These are phyloP conservation scores for Arion vulgaris DNA, from an alignment of 1,140 invertebrate species.

Conservation along the genomic window DNA sequence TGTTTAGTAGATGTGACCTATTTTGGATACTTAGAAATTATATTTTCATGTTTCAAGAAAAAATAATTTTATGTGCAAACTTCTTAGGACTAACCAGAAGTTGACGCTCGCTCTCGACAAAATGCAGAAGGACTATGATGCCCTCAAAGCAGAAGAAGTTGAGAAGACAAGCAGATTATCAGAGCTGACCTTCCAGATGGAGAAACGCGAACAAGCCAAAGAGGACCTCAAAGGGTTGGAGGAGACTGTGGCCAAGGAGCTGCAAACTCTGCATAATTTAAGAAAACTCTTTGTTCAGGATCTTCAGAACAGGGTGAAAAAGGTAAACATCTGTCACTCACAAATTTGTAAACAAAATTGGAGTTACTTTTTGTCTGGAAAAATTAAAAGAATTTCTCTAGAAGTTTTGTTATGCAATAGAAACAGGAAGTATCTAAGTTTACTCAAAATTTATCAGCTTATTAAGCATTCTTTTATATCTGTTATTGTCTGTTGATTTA, in stretches of 20 bases:
- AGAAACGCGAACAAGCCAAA: conserved; percentile 90
- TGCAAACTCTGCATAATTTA: conserved; percentile 97
- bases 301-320: conserved; percentile 83
- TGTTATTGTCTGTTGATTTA: no score
- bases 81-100: conserved; percentile 89
- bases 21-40: no score
- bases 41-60: no score
- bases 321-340: conserved; percentile 63
- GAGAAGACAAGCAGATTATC: conserved; percentile 96
- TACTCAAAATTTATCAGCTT: no score
- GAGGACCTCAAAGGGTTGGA: conserved; percentile 92
- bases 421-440: no score
- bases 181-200: conserved; percentile 85
- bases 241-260: conserved; percentile 83
- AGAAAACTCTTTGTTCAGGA: conserved; percentile 98
- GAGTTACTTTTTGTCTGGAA: no score
- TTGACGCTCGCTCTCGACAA: conserved; percentile 92
- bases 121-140: conserved; percentile 94
- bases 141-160: conserved; percentile 92
- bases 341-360: no score
- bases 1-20: no score
- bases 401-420: no score
- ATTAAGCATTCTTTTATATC: no score
- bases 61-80: no score
- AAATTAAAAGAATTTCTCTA: no score